phyloP scores from a whole-genome alignment of 1,140 invertebrate genomes.

The Ceratina australensis region DNA sequence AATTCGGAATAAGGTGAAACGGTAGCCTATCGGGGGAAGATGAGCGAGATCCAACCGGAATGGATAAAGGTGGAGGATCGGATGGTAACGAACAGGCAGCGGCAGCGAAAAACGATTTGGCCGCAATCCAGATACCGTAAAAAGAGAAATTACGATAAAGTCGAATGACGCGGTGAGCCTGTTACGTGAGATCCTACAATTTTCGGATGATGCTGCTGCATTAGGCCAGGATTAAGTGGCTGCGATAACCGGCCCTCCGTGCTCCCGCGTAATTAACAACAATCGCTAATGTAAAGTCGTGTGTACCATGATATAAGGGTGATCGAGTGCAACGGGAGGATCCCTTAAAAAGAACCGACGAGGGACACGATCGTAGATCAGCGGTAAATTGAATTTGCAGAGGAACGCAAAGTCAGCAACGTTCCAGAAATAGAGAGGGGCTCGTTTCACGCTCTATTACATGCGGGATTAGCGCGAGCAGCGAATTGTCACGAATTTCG shows the following conservation, averaged over 20 bases:
- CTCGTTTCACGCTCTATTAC: conserved; percentile 8
- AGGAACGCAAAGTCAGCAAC: background rate
- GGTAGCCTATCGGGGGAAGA: background rate
- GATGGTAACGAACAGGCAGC: background rate
- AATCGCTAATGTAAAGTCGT: background rate
- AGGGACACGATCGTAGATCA: conserved; percentile 12
- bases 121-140: conserved; percentile 23
- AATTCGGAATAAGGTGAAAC: background rate
- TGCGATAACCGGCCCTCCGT: no score
- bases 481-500: background rate
- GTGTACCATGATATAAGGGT: background rate
- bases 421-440: background rate
- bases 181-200: conserved; percentile 41
- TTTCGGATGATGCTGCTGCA: conserved; percentile 20
- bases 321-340: no score
- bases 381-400: conserved; percentile 44
- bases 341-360: background rate
- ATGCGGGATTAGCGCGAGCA: no score
- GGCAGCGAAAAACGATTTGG: conserved; percentile 28
- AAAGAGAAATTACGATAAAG: conserved; percentile 38
- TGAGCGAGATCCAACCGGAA: background rate
- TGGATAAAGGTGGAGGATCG: background rate
- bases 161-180: conserved; percentile 6
- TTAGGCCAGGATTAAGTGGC: conserved; percentile 29
- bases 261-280: conserved; percentile 37